Conservation (phyloP, 2,113 vertebrate genomes). For the Gadus chalcogrammus region DNA sequence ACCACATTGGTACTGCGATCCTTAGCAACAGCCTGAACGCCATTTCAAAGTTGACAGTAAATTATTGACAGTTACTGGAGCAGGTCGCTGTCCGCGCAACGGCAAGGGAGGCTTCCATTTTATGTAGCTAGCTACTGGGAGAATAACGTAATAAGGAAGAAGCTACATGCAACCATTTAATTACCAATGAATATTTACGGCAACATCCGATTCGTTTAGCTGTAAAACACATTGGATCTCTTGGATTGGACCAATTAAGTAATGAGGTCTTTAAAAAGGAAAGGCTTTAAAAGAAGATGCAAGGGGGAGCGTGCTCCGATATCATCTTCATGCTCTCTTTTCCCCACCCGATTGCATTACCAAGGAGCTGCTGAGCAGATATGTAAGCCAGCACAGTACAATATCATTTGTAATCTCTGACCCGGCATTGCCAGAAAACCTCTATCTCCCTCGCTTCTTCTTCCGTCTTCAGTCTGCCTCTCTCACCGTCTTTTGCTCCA, state of each 20-base stretch:
- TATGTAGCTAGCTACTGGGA: too few relatives aligned
- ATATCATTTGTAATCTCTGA: constrained; percentile 67
- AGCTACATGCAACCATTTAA: too few relatives aligned
- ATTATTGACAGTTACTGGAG: too few relatives aligned
- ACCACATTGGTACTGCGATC: too few relatives aligned
- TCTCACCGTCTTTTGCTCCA: constrained; percentile 17
- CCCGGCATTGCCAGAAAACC: constrained; percentile 50
- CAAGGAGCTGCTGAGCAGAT: constrained; percentile 62
- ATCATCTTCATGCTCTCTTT: constrained; percentile 38
- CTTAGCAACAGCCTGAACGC: too few relatives aligned
- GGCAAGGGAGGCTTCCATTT: too few relatives aligned
- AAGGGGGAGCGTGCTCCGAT: constrained; percentile 31
- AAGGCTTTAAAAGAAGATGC: constrained; percentile 47
- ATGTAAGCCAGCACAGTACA: constrained; percentile 55
- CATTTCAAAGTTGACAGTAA: too few relatives aligned
- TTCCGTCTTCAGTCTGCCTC: constrained; percentile 9
- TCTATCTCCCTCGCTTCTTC: constrained; percentile 19
- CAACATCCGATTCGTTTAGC: not conserved
- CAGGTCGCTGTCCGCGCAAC: too few relatives aligned
- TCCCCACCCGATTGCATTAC: constrained; percentile 46
- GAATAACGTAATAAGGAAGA: too few relatives aligned
- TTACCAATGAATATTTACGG: not conserved
- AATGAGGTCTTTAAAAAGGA: not conserved
- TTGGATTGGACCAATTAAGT: too few relatives aligned
- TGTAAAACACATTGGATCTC: too few relatives aligned